A percentile compares a stretch with the other conserved stretches of the same genome.
These are phyloP conservation scores for Mustela lutreola DNA, from an alignment of 2,113 vertebrate genomes.

Conservation along the genomic window DNA sequence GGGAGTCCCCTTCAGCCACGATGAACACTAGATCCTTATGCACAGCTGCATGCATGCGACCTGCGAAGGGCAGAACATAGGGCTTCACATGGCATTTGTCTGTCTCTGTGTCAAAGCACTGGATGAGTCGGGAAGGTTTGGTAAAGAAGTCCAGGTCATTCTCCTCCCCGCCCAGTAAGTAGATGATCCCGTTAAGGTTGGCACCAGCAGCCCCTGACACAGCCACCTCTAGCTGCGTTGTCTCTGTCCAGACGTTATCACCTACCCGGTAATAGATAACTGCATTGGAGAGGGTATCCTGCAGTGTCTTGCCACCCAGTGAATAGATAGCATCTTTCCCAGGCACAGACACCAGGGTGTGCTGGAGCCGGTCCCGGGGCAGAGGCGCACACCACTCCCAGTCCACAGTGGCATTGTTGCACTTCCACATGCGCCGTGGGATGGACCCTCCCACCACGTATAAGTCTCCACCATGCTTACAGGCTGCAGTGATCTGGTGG, in stretches of 20 bases:
- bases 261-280: slow-evolving; percentile 97
- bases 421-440: slow-evolving; percentile 99
- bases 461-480: slow-evolving; percentile 97
- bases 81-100: slow-evolving; percentile 97
- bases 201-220: slow-evolving; percentile 97
- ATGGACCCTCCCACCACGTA: slow-evolving; percentile 99
- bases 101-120: slow-evolving; percentile 96
- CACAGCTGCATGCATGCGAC: slow-evolving; percentile 97
- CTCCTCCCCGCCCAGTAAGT: slow-evolving; percentile 97
- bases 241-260: slow-evolving; percentile 98
- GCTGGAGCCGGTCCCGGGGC: slow-evolving; percentile 97
- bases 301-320: slow-evolving; percentile 96
- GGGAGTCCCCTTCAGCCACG: slow-evolving; percentile 95
- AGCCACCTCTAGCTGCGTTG: slow-evolving; percentile 95
- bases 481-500: slow-evolving; percentile 98
- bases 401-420: slow-evolving; percentile 98
- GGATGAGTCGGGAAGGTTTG: slow-evolving; percentile 98
- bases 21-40: slow-evolving; percentile 99
- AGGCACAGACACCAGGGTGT: slow-evolving; percentile 96
- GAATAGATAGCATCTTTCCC: slow-evolving; percentile 97
- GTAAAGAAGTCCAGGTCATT: slow-evolving; percentile 99
- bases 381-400: slow-evolving; percentile 99
- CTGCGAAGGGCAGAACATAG: slow-evolving; percentile 96
- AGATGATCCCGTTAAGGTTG: slow-evolving; percentile 96
- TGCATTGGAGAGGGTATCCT: slow-evolving; percentile 97